Conservation (phyloP, 2,888 invertebrate species). For the Strigamia transsilvanica region DNA sequence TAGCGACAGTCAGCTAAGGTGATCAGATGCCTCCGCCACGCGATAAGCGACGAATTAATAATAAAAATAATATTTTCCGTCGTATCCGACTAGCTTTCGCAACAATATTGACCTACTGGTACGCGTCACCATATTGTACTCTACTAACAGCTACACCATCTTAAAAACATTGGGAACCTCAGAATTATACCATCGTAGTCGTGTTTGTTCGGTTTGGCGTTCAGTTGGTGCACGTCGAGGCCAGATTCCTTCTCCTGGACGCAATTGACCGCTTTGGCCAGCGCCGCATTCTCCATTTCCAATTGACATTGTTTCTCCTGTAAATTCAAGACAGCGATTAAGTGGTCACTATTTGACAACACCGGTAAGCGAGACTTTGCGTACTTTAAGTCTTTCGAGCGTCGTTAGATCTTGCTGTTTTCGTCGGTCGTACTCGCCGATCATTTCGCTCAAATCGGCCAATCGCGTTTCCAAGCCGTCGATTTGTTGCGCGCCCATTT, state of each 20-base stretch:
- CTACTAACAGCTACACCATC: too few species aligned
- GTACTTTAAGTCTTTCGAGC: slow-evolving; percentile 73
- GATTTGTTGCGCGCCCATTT: slow-evolving; percentile 79
- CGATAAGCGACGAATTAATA: too few species aligned
- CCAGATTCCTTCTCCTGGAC: slow-evolving; percentile 57
- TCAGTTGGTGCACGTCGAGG: slow-evolving; percentile 63
- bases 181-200: background rate
- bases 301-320: slow-evolving; percentile 61
- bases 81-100: too few species aligned
- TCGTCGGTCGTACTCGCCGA: slow-evolving; percentile 79
- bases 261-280: slow-evolving; percentile 60
- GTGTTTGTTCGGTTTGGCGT: background rate
- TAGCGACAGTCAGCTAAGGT: too few species aligned
- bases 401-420: slow-evolving; percentile 76
- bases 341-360: too few species aligned
- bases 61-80: too few species aligned
- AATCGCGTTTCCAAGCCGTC: slow-evolving; percentile 77
- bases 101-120: too few species aligned
- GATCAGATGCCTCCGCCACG: too few species aligned
- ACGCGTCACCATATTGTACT: too few species aligned
- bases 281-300: slow-evolving; percentile 64
- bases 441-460: slow-evolving; percentile 79
- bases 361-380: too few species aligned
- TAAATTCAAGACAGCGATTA: slow-evolving; percentile 53
- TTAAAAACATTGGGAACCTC: too few species aligned